Percentiles rank a stretch among this genome's conserved stretches.
Evolutionary conservation across 2,797 vertebrate species (phyloP).

Genomic region (Manis javanica): DNA sequence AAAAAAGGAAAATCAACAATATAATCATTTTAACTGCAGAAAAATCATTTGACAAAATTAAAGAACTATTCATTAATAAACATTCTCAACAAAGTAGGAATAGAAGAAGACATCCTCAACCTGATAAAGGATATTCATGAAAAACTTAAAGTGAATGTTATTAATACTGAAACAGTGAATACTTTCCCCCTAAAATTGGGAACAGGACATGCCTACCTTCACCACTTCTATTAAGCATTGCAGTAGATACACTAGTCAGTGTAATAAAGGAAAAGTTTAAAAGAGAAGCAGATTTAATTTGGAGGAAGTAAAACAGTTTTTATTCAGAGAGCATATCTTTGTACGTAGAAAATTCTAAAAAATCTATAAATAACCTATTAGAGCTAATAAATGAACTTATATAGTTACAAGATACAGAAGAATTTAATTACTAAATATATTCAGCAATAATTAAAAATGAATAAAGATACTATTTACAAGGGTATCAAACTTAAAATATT

Average conservation of each 20-base stretch:
- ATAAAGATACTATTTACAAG: neutral
- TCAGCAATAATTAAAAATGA: neutral
- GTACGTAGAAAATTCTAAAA: neutral
- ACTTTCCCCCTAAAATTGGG: neutral
- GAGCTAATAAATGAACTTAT: neutral
- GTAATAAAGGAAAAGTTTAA: neutral
- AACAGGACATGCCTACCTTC: neutral
- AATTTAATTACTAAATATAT: neutral
- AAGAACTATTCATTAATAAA: neutral
- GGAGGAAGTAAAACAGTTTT: neutral
- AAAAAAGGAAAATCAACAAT: neutral
- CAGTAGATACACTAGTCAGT: neutral
- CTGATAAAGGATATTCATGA: neutral
- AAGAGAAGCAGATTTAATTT: neutral
- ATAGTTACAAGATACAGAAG: neutral
- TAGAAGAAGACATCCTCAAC: neutral
- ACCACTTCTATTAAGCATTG: neutral
- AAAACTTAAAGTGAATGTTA: neutral
- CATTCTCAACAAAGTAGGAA: neutral
- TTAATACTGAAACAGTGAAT: neutral
- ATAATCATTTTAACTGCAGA: neutral
- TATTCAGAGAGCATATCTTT: neutral
- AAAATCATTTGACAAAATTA: neutral
- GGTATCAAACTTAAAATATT: neutral
- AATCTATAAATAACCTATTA: neutral